Base-by-base conservation (phyloP, 2,113 vertebrate species). In the Phainopepla nitens region DNA sequence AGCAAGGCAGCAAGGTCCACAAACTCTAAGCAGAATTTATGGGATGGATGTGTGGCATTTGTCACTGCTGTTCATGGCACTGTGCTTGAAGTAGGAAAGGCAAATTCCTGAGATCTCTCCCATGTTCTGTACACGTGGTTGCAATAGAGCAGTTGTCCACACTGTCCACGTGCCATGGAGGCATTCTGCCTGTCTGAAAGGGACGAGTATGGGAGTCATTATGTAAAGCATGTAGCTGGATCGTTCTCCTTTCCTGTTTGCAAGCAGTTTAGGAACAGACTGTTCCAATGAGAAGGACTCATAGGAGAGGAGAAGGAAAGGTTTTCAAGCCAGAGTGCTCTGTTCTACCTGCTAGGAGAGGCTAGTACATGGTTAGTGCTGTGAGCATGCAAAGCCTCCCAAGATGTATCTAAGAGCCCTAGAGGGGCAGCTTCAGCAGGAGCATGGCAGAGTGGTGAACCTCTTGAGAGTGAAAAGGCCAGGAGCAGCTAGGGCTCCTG, bases 41-140 rank as follows among this genome's bases (percentile, higher is more conserved):
- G 4, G 41, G 42, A 3, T 66, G 56, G 39, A 39, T 15, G 6
- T 35, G 24, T 47, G 36, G 5, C 41, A 6, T 31, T 12, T 62
- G 39, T 36, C 33, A 3, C 18, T 47, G 35, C 64, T 47, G 44
- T 44, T 39, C 1, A 2, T 42, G 42, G 15, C 16, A 1, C 1
- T 0, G 1, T 27, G 54, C 47, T 54, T 28, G 20, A 76, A 36
- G 53, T 1, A 15, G n/a, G 47, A 41, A 28, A 27, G 79, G 25
- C 21, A 58, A 51, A 61, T 24, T 36, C 5, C 5, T 7, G 23
- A 49, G 16, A 23, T 62, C 1, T 27, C 13, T 62, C 22, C 57
- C n/a, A 15, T 1, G 2, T 39, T 1, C 10, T 42, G 22, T 11
- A 8, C 7, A 1, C 9, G 21, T 41, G 39, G 42, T 14, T 60